phyloP scores from a whole-genome alignment of 2,797 vertebrate species.

The Crocidura indochinensis region DNA sequence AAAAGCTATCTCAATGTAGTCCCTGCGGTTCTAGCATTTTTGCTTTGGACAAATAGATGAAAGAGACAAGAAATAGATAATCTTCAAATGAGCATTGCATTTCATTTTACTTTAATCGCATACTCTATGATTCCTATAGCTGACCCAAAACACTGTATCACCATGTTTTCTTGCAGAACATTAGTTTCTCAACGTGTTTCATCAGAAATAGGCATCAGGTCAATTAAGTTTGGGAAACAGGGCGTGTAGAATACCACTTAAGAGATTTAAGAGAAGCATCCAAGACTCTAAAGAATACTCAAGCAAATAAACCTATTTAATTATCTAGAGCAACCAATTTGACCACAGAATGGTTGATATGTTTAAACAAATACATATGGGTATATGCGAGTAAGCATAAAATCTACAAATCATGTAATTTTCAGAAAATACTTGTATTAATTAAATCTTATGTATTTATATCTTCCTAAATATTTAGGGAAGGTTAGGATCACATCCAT shows the following conservation, averaged over 20 bases:
- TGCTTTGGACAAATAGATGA: background rate
- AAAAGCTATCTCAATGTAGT: too few species aligned
- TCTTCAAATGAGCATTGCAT: background rate
- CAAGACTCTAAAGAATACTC: background rate
- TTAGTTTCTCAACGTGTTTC: conserved; percentile 36
- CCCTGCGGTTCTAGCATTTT: background rate
- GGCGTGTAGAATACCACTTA: background rate
- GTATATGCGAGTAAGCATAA: background rate
- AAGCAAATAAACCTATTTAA: conserved; percentile 34
- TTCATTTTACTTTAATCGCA: background rate
- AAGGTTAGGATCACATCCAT: too few species aligned
- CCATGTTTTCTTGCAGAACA: background rate
- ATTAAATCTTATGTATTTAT: too few species aligned
- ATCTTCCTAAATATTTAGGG: too few species aligned
- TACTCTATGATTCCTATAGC: background rate
- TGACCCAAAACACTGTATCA: background rate
- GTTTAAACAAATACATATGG: background rate
- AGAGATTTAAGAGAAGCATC: conserved; percentile 33
- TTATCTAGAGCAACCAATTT: background rate
- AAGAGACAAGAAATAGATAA: background rate
- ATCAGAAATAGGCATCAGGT: conserved; percentile 35
- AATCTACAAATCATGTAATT: background rate
- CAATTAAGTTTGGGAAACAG: conserved; percentile 53
- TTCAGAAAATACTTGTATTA: background rate
- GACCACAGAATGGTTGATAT: background rate